Evolutionary conservation across 2,888 invertebrate species (phyloP).

Genomic region (Mesorhabditis sp.): DNA sequence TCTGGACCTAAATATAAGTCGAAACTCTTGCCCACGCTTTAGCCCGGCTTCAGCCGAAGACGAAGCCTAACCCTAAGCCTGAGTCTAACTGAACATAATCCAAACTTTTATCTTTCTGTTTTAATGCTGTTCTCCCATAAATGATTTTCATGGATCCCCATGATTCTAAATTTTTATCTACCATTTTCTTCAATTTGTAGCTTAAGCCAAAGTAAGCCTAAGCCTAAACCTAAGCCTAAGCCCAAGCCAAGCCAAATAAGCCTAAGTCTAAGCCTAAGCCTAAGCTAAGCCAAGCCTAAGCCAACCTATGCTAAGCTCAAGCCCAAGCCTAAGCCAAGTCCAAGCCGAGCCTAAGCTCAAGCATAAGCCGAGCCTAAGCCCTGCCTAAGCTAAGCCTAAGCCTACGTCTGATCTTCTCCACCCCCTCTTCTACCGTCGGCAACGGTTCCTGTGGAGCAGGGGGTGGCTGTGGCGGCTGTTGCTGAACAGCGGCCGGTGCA

Average conservation of each 20-base stretch:
- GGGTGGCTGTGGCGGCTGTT: too few species aligned
- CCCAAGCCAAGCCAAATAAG: conserved; percentile 2
- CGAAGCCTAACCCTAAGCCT: not conserved
- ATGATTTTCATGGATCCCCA: too few species aligned
- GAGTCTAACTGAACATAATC: not conserved
- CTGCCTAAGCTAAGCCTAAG: not conserved
- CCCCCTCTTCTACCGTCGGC: not conserved
- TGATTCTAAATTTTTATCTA: too few species aligned
- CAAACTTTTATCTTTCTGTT: too few species aligned
- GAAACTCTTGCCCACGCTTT: not conserved
- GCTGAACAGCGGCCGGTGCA: too few species aligned
- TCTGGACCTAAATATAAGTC: too few species aligned
- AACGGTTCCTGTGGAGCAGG: too few species aligned
- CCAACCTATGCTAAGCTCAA: not conserved
- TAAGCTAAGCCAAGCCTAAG: too few species aligned
- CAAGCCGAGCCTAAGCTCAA: too few species aligned
- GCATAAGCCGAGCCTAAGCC: not conserved
- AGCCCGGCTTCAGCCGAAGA: not conserved
- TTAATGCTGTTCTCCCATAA: too few species aligned
- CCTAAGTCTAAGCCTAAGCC: conserved; percentile 1
- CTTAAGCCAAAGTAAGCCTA: conserved; percentile 1
- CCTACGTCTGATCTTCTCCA: not conserved
- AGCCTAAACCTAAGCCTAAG: not conserved
- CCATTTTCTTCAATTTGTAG: not conserved
- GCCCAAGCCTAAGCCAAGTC: not conserved